These are phyloP conservation scores for Lithobius niger DNA, from an alignment of 1,140 invertebrate genomes.

Conservation along the genomic window DNA sequence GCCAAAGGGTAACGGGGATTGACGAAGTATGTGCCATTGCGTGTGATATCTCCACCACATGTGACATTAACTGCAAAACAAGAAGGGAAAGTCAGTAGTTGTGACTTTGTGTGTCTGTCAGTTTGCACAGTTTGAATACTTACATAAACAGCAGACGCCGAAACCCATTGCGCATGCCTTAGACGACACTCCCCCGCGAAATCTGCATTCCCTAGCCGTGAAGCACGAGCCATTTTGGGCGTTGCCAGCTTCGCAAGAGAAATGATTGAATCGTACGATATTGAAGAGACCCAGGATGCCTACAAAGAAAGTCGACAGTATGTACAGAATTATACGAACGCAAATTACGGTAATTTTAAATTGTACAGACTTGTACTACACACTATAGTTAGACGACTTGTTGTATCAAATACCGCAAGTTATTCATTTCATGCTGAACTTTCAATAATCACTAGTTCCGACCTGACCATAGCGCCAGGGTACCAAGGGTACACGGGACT, in stretches of 20 bases:
- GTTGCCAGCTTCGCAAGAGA: slow-evolving; percentile 38
- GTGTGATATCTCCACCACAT: slow-evolving; percentile 56
- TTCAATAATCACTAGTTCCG: too few species aligned
- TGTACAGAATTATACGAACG: too few species aligned
- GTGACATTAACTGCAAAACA: slow-evolving; percentile 24
- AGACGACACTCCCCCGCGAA: slow-evolving; percentile 19
- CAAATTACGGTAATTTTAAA: too few species aligned
- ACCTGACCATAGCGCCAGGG: too few species aligned
- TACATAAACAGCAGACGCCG: slow-evolving; percentile 26
- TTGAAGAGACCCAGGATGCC: slow-evolving; percentile 39
- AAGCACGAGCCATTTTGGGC: slow-evolving; percentile 50
- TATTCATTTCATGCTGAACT: too few species aligned
- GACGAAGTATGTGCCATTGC: slow-evolving; percentile 72
- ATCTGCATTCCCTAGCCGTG: slow-evolving; percentile 29
- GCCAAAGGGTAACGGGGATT: slow-evolving; percentile 67
- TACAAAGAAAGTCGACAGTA: background rate
- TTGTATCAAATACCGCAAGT: too few species aligned
- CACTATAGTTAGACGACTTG: too few species aligned
- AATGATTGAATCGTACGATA: slow-evolving; percentile 54
- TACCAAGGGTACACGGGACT: too few species aligned
- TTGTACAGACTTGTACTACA: too few species aligned
- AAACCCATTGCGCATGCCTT: slow-evolving; percentile 23
- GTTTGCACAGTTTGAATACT: too few species aligned
- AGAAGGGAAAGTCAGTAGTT: background rate
- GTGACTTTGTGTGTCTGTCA: background rate